These are phyloP conservation scores for Aporophyla nigra DNA, from an alignment of 2,888 invertebrate species.

Conservation along the genomic window DNA sequence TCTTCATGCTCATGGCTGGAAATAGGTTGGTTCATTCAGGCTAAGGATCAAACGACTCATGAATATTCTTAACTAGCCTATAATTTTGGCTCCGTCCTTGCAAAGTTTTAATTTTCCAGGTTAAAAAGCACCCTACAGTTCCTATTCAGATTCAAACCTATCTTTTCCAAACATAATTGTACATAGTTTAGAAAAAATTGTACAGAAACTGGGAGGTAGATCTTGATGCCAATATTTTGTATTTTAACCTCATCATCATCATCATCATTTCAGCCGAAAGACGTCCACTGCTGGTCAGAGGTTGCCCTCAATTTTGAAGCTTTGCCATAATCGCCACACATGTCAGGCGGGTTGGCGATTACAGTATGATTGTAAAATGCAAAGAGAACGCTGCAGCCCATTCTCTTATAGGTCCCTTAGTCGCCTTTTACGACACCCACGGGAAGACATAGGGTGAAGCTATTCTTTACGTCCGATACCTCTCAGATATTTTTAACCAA, in stretches of 20 bases:
- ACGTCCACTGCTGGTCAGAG: no score
- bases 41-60: conserved; percentile 46
- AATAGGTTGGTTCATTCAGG: conserved; percentile 45
- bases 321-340: no score
- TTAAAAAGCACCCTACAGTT: conserved; percentile 16
- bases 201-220: not conserved
- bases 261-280: no score
- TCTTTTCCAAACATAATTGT: not conserved
- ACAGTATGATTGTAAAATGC: no score
- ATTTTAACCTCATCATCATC: no score
- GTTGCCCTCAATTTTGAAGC: no score
- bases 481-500: not conserved
- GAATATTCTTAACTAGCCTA: conserved; percentile 48
- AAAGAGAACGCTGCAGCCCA: no score
- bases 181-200: not conserved
- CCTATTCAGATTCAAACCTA: not conserved
- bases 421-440: no score
- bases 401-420: no score
- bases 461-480: no score
- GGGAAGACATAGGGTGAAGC: no score
- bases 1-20: conserved; percentile 10
- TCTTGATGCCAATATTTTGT: not conserved
- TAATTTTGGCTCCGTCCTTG: not conserved
- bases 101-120: conserved; percentile 9
- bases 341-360: no score